Evolutionary conservation across 1,140 invertebrate species (phyloP).

Genomic region (Drosophila bifasciata): DNA sequence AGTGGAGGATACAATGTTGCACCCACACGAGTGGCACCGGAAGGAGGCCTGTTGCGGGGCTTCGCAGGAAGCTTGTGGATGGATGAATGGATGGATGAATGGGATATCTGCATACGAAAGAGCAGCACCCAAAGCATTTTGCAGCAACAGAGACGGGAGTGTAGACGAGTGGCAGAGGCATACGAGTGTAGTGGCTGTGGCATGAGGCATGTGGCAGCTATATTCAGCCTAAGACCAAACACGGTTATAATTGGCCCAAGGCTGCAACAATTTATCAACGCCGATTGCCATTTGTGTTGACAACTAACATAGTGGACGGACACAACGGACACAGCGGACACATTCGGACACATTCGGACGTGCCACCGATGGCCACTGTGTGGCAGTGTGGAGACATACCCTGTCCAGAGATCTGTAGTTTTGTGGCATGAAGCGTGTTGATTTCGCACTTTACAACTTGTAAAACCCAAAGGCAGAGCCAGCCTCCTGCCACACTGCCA

Average conservation of each 20-base stretch:
- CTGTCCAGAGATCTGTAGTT: constrained; percentile 53
- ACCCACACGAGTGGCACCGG: constrained; percentile 32
- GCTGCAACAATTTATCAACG: constrained; percentile 81
- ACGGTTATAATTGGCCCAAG: constrained; percentile 82
- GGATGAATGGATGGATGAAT: background rate
- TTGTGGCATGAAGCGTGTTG: constrained; percentile 75
- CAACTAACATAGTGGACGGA: constrained; percentile 74
- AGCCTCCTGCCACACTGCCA: too few species aligned
- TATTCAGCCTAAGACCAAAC: constrained; percentile 63
- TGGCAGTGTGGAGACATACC: constrained; percentile 11
- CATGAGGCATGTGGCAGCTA: constrained; percentile 21
- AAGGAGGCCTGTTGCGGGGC: constrained; percentile 30
- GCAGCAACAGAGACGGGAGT: constrained; percentile 34
- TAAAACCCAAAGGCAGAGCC: constrained; percentile 59
- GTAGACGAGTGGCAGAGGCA: constrained; percentile 1
- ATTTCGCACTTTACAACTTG: constrained; percentile 82
- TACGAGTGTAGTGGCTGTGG: constrained; percentile 2
- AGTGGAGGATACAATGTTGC: constrained; percentile 17
- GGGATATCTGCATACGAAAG: constrained; percentile 24
- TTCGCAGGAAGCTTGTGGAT: constrained; percentile 39
- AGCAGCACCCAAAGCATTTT: constrained; percentile 25
- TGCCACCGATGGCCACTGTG: constrained; percentile 29
- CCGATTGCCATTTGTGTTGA: constrained; percentile 79
- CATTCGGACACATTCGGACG: background rate
- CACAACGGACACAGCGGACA: background rate